These are phyloP conservation scores for Phrynosoma blainvillii DNA, from an alignment of 2,113 vertebrate genomes.

Conservation along the genomic window DNA sequence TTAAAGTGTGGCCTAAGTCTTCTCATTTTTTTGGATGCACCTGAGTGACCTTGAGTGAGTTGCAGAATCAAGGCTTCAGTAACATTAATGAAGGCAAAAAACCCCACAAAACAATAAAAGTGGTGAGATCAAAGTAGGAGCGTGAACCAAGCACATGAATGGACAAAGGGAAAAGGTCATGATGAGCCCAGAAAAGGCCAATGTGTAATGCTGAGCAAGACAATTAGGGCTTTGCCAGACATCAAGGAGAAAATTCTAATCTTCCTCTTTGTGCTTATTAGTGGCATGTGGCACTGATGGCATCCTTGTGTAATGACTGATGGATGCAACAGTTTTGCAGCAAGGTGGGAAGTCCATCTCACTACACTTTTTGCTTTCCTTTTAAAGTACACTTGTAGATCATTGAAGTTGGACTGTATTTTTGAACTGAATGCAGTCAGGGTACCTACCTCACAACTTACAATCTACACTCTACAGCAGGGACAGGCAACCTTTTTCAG, in stretches of 20 bases:
- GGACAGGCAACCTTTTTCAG: no score
- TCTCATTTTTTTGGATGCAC: not conserved
- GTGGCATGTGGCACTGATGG: not conserved
- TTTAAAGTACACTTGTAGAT: not conserved
- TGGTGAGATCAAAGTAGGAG: not conserved
- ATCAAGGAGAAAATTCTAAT: not conserved
- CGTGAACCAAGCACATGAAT: not conserved
- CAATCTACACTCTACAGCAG: no score
- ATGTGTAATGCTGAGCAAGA: not conserved
- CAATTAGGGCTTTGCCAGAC: not conserved
- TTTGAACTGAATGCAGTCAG: no score
- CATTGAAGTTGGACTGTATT: not conserved
- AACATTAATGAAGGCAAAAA: slow-evolving; percentile 6
- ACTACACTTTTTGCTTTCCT: not conserved
- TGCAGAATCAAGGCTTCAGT: not conserved
- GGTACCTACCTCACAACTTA: no score
- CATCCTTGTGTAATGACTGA: not conserved
- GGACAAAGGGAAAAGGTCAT: slow-evolving; percentile 3
- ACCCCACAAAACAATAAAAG: not conserved
- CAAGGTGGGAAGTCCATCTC: not conserved
- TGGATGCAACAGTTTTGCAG: not conserved
- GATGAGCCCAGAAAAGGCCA: not conserved
- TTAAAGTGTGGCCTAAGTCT: not conserved
- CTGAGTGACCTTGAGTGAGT: slow-evolving; percentile 8
- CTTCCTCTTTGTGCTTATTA: not conserved